phyloP scores from a whole-genome alignment of 2,113 vertebrate genomes.

The Corythoichthys intestinalis region DNA sequence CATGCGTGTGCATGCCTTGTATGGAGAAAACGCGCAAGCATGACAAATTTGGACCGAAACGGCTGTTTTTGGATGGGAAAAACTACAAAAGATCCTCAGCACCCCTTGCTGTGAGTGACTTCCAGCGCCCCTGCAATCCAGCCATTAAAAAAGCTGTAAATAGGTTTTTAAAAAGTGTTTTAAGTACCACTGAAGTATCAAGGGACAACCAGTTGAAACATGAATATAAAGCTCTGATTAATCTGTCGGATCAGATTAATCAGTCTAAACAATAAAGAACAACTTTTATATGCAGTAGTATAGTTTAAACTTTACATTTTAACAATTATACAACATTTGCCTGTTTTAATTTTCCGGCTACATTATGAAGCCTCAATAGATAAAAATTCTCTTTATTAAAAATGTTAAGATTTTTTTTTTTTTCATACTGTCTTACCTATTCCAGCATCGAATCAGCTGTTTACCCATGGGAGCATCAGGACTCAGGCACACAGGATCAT shows the following conservation, averaged over 20 bases:
- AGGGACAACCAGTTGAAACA: background rate
- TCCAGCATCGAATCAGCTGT: constrained; percentile 66
- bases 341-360: background rate
- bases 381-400: background rate
- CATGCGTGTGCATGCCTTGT: too few relatives aligned
- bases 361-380: background rate
- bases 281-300: background rate
- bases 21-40: too few relatives aligned
- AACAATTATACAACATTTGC: too few relatives aligned
- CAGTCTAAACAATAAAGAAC: background rate
- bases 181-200: background rate
- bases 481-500: constrained; percentile 57
- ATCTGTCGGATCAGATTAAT: background rate
- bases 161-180: background rate
- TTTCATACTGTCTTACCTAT: constrained; percentile 49
- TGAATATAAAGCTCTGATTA: background rate
- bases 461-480: constrained; percentile 53
- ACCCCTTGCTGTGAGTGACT: too few relatives aligned
- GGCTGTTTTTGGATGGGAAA: too few relatives aligned
- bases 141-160: background rate
- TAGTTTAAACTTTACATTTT: too few relatives aligned
- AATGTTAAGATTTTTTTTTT: too few relatives aligned
- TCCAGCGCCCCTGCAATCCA: background rate
- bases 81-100: too few relatives aligned
- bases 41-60: too few relatives aligned